Evolutionary conservation across 2,797 vertebrate genomes (phyloP).

Genomic region (Bucorvus abyssinicus): DNA sequence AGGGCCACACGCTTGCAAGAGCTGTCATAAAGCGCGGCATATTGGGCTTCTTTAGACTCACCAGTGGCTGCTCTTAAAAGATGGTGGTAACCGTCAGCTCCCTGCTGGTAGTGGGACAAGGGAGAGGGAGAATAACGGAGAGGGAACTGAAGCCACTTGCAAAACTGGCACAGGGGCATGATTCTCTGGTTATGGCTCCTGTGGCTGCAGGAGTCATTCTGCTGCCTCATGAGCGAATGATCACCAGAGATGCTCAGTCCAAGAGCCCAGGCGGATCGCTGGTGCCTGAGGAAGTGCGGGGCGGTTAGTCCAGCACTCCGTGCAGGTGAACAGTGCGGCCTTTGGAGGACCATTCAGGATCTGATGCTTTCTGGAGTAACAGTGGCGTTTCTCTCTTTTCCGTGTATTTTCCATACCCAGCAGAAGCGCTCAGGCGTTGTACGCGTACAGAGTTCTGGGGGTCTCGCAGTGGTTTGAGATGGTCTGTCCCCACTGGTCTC

Average conservation of each 20-base stretch:
- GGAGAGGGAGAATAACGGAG: neutral
- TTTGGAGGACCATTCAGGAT: neutral
- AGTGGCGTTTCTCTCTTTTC: neutral
- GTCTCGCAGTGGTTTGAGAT: neutral
- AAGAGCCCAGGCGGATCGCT: neutral
- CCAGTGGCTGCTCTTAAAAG: neutral
- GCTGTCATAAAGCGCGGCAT: neutral
- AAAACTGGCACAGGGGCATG: neutral
- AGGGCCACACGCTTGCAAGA: rapidly evolving
- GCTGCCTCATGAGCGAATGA: neutral
- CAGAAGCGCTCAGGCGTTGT: neutral
- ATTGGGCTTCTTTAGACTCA: neutral
- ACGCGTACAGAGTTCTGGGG: neutral
- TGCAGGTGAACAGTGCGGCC: neutral
- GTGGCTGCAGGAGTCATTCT: neutral
- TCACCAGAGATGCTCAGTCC: neutral
- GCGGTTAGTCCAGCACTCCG: rapidly evolving
- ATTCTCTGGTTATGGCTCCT: neutral
- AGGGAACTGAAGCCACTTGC: neutral
- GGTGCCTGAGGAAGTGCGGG: rapidly evolving
- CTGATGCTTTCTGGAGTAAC: neutral
- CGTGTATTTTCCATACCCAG: rapidly evolving
- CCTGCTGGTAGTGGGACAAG: neutral
- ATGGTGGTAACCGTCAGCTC: neutral
- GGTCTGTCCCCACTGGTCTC: neutral